Base-by-base conservation (phyloP, 2,797 vertebrate species). In the Acrossocheilus fasciatus region DNA sequence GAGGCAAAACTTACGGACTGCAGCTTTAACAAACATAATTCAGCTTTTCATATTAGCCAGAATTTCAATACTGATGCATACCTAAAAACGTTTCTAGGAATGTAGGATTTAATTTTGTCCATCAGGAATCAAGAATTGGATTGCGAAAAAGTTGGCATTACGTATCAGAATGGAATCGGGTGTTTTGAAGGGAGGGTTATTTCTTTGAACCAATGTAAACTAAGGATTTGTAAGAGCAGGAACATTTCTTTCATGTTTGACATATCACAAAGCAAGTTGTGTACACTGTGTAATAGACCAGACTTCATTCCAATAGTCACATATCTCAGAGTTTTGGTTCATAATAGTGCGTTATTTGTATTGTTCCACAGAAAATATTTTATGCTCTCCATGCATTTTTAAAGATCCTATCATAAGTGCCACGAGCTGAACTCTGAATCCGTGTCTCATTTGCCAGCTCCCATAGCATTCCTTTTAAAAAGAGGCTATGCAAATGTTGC, bases 341-440 rank as follows among this genome's bases (percentile, higher is more conserved):
- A 41, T 26, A 52, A 41, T 75, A 17, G 20, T 20, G 82, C 9
- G 17, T 68, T 45, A 50, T 75, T 72, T 64, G 57, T 75, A 75
- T 75, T 84, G 30, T 45, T 52, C 30, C 12, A 66, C 74, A 18
- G 34, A 68, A 76, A 68, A 73, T 59, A 45, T 52, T 76, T 52
- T 12, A 52, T 78, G 47, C 17, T 0, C 47, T 0, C 1, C 62
- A 34, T 79, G 47, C 50, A 70, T 79, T 79, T 79, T 70, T 69
- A 45, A 84, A 84, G 83, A 78, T 78, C 62, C 12, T 77, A 68
- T 84, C 30, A 17, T 66, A 43, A 54, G 59, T 20, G 59, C 62
- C 74, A 68, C 3, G 8, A 68, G 57, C 57, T 75, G 54, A 74
- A 76, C 26, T 82, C 54, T 1, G 52, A 59, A 66, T 64, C 68